Evolutionary conservation across 2,113 vertebrate species (phyloP), one percentile per base, ranked within the genome.

Genomic region (Gallinago paraguaiae): DNA sequence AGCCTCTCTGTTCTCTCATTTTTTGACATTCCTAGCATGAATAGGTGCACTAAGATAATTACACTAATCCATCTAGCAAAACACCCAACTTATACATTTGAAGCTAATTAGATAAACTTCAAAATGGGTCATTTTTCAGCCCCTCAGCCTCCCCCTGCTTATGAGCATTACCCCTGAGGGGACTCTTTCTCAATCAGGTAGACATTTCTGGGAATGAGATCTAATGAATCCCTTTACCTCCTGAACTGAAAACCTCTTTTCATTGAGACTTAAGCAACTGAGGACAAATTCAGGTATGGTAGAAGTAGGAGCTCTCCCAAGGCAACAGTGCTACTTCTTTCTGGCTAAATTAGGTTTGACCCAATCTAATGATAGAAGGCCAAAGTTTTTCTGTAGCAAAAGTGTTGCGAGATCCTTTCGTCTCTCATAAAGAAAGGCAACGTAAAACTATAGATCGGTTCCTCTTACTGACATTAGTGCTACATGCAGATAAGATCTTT

Each of bases 61-160:
- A 93, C 92, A 0, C 81, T 96, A 96, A 97, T 97, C 96, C 94
- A 97, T 96, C 96, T 96, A 96, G 86, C 83, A 95, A 96, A 96
- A 96, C 83, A 96, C 63, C 92, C 50, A 95, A 95, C 88, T 94
- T 96, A 92, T 67, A 95, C 54, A 87, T 96, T 87, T 84, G 95
- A 72, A 95, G 86, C 92, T 97, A 97, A 97, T 97, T 97, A 95
- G 86, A 96, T 95, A 96, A 96, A 96, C 88, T 93, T 94, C 93
- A 96, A 96, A 94, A 96, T 94, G 93, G 95, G 93, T 97, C 95
- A 97, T 97, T 96, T 96, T 96, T 96, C 96, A 97, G 88, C 74
- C 50, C 59, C 71, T 95, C 84, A 94, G 92, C 50, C 83, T 94
- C 50, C 1, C 23, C 70, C 63, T 89, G 77, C 94, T 95, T 94